Evolutionary conservation across 1,140 invertebrate genomes (phyloP).

Genomic region (Acromyrmex charruanus): DNA sequence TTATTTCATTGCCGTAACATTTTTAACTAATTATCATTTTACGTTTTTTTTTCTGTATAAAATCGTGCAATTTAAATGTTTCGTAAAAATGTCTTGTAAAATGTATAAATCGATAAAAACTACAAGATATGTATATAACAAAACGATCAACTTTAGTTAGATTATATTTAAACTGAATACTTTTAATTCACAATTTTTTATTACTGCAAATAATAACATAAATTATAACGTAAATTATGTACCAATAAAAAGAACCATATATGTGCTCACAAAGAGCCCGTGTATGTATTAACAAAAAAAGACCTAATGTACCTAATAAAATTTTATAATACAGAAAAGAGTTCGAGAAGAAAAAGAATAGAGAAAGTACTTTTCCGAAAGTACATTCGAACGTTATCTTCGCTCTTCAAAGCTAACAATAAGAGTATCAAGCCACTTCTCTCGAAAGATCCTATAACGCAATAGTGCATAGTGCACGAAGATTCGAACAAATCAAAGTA

Average conservation of each 20-base stretch:
- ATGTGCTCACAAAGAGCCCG: background rate
- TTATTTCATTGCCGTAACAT: background rate
- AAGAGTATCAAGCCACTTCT: background rate
- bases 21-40: background rate
- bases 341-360: conserved; percentile 4
- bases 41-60: background rate
- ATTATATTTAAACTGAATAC: background rate
- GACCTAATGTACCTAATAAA: background rate
- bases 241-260: background rate
- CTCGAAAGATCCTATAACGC: background rate
- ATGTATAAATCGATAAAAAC: background rate
- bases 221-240: background rate
- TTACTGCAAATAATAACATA: background rate
- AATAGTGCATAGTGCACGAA: background rate
- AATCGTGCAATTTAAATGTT: background rate
- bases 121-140: background rate
- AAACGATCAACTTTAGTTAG: background rate
- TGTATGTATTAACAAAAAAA: background rate
- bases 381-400: conserved; percentile 8
- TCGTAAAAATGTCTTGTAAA: background rate
- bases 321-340: background rate
- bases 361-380: conserved; percentile 8
- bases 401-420: background rate
- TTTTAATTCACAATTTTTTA: background rate
- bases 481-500: background rate